Evolutionary conservation across 2,888 invertebrate species (phyloP).

Genomic region (Taphrorychus bicolor): DNA sequence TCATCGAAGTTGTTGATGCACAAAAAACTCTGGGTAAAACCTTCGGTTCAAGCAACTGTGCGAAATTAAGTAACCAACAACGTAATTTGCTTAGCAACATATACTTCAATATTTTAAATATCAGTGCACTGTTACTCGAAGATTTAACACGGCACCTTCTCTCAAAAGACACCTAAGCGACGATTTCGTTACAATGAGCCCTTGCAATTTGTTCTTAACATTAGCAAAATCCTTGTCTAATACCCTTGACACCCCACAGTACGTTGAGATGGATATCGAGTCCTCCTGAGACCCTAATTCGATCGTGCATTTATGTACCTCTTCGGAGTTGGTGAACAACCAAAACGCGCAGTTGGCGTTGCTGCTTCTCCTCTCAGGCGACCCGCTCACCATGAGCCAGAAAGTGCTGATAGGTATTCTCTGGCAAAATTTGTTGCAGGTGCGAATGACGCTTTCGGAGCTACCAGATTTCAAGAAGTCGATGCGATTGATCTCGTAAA

Average conservation of each 20-base stretch:
- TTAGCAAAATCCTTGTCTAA: conserved; percentile 48
- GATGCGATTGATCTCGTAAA: conserved; percentile 50
- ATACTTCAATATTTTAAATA: conserved; percentile 17
- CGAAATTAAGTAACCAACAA: too few relatives aligned
- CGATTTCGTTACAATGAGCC: conserved; percentile 51
- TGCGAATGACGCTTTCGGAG: conserved; percentile 49
- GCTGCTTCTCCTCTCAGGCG: conserved; percentile 45
- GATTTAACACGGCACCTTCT: conserved; percentile 52
- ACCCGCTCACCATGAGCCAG: conserved; percentile 57
- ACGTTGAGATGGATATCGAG: conserved; percentile 50
- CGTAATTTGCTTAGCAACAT: conserved; percentile 41
- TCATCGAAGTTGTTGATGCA: too few relatives aligned
- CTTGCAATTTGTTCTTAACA: conserved; percentile 50
- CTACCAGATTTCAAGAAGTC: conserved; percentile 46
- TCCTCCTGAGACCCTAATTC: conserved; percentile 54
- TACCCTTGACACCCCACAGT: conserved; percentile 50
- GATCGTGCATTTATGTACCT: conserved; percentile 52
- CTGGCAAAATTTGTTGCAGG: conserved; percentile 49
- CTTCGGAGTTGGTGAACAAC: conserved; percentile 54
- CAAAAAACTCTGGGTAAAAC: too few relatives aligned
- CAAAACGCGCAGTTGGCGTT: conserved; percentile 52
- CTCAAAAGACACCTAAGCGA: conserved; percentile 50
- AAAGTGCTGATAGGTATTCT: conserved; percentile 52
- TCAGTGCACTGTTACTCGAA: conserved; percentile 53
- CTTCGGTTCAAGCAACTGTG: too few relatives aligned